Evolutionary conservation across 2,888 invertebrate species (phyloP).

Genomic region (Margaritifera margaritifera): DNA sequence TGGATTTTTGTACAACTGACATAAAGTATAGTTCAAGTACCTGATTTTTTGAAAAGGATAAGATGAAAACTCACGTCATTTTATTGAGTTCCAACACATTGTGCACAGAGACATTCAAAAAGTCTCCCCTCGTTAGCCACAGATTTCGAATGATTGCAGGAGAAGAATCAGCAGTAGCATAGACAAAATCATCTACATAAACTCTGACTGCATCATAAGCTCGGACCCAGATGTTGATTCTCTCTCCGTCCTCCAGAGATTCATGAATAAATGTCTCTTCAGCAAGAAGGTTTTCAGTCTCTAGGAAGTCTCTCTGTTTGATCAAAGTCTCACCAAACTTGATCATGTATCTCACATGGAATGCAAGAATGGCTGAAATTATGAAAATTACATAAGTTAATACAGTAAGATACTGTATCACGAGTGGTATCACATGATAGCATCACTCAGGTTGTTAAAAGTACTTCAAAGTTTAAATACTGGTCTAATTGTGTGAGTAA

Average conservation of each 20-base stretch:
- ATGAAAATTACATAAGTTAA: neutral
- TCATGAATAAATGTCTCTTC: constrained; percentile 13
- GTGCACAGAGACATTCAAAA: constrained; percentile 42
- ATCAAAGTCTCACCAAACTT: constrained; percentile 6
- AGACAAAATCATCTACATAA: constrained; percentile 29
- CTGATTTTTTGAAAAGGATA: too few species aligned
- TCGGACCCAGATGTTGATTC: constrained; percentile 23
- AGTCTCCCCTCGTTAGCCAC: constrained; percentile 40
- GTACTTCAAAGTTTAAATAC: too few species aligned
- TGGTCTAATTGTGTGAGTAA: too few species aligned
- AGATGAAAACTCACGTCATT: constrained; percentile 31
- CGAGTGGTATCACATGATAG: too few species aligned
- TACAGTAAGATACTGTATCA: too few species aligned
- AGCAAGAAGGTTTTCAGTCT: constrained; percentile 14
- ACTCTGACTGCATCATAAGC: constrained; percentile 30
- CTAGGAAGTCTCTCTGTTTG: constrained; percentile 11
- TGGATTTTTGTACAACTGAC: too few species aligned
- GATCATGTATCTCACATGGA: constrained; percentile 16
- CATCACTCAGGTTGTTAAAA: too few species aligned
- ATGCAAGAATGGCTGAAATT: constrained; percentile 24
- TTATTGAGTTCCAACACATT: constrained; percentile 32
- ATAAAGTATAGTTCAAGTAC: too few species aligned
- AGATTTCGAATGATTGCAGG: constrained; percentile 34
- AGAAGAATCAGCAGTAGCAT: constrained; percentile 29
- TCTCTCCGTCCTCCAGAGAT: constrained; percentile 30